phyloP scores from a whole-genome alignment of 2,888 invertebrate species.

The Phyllotreta striolata region DNA sequence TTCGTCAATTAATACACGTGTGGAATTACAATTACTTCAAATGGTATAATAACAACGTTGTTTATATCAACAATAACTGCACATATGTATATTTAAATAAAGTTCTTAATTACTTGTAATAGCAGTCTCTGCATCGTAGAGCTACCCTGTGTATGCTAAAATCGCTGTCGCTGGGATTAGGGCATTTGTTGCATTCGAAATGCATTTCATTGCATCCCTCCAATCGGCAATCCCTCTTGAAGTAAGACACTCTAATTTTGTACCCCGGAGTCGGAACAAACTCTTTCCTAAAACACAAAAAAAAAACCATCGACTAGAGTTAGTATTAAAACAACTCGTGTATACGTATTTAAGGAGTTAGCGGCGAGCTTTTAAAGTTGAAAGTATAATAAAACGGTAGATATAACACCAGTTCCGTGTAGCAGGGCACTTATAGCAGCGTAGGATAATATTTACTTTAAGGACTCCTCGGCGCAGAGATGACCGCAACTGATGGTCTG shows the following conservation, averaged over 20 bases:
- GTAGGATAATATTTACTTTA: slow-evolving; percentile 15
- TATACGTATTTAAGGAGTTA: slow-evolving; percentile 28
- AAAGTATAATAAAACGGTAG: background rate
- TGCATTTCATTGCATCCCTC: slow-evolving; percentile 35
- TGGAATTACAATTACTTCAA: no score
- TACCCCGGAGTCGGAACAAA: slow-evolving; percentile 26
- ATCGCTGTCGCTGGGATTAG: slow-evolving; percentile 28
- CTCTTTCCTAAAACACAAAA: slow-evolving; percentile 16
- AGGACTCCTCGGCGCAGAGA: slow-evolving; percentile 16
- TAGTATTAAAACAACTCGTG: slow-evolving; percentile 4
- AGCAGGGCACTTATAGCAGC: background rate
- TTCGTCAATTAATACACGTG: no score
- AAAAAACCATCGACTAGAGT: no score
- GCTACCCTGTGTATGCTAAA: slow-evolving; percentile 34
- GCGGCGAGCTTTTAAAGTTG: background rate
- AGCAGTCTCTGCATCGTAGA: slow-evolving; percentile 22
- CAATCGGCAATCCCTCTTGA: slow-evolving; percentile 35
- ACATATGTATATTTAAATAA: background rate
- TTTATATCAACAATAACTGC: slow-evolving; percentile 6
- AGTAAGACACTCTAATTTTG: slow-evolving; percentile 32
- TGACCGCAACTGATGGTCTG: slow-evolving; percentile 37
- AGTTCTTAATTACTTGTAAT: slow-evolving; percentile 20
- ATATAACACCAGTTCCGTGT: background rate
- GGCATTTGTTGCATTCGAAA: slow-evolving; percentile 36
- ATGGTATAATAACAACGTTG: no score